A percentile compares a stretch with the other conserved stretches of the same genome.
phyloP scores from a whole-genome alignment of 2,797 vertebrate species.

The Gymnopithys bicolor region DNA sequence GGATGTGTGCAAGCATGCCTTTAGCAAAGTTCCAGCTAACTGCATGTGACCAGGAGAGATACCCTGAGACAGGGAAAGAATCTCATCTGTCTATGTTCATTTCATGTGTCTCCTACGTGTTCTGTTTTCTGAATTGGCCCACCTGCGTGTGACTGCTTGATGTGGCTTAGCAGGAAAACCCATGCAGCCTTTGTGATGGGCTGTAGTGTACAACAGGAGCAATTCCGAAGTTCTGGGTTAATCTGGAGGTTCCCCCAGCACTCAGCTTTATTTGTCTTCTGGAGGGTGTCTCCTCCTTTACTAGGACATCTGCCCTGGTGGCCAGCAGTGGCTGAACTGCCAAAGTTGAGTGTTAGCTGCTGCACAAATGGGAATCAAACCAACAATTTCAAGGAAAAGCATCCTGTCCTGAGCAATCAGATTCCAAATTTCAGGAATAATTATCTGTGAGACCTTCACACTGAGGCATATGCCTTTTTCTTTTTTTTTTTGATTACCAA shows the following conservation, averaged over 20 bases:
- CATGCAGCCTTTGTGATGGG: not conserved
- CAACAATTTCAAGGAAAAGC: not conserved
- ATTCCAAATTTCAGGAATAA: not conserved
- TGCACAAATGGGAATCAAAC: not conserved
- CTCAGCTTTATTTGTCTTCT: not conserved
- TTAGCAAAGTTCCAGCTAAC: not conserved
- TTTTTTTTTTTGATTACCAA: not conserved
- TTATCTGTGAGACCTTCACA: not conserved
- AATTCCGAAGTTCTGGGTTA: not conserved
- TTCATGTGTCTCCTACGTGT: rapidly evolving
- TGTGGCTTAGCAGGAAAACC: not conserved
- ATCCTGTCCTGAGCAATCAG: not conserved
- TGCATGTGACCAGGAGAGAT: not conserved
- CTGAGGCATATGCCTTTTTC: not conserved
- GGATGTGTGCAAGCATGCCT: not conserved
- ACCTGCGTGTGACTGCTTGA: not conserved
- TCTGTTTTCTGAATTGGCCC: not conserved
- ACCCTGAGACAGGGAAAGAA: not conserved
- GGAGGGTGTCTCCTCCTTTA: not conserved
- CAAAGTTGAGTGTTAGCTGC: not conserved
- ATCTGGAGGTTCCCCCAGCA: not conserved
- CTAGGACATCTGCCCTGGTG: not conserved
- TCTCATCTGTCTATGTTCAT: not conserved
- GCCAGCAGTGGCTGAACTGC: not conserved
- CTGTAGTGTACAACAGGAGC: not conserved